A percentile compares a stretch with the other conserved stretches of the same genome.
Evolutionary conservation across 2,888 invertebrate species (phyloP).

Genomic region (Diadromus collaris): DNA sequence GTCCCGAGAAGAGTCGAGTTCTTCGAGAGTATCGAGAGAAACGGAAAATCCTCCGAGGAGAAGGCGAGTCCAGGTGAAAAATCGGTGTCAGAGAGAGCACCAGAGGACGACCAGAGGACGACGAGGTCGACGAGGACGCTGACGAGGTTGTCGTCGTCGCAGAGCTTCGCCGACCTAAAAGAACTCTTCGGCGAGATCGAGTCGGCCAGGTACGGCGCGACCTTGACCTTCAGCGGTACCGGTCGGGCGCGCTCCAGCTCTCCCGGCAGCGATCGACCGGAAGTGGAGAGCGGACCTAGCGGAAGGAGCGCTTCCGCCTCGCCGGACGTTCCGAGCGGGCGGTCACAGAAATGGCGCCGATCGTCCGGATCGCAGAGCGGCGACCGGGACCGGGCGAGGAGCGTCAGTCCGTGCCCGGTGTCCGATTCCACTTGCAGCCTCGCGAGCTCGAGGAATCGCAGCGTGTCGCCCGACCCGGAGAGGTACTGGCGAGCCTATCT

Average conservation of each 20-base stretch:
- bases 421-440: constrained; percentile 83
- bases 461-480: constrained; percentile 88
- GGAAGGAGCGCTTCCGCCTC: constrained; percentile 72
- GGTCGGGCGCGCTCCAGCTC: constrained; percentile 79
- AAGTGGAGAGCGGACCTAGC: constrained; percentile 68
- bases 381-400: constrained; percentile 75
- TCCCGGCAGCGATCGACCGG: constrained; percentile 76
- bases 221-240: constrained; percentile 78
- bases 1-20: constrained; percentile 89
- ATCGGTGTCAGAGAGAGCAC: constrained; percentile 71
- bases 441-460: constrained; percentile 87
- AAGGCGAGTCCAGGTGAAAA: constrained; percentile 10
- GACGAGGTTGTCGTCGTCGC: constrained; percentile 82
- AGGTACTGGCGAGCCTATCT: constrained; percentile 86
- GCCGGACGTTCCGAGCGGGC: constrained; percentile 75
- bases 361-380: constrained; percentile 68
- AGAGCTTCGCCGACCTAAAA: constrained; percentile 88
- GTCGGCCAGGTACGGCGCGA: constrained; percentile 82
- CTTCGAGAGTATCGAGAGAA: constrained; percentile 87
- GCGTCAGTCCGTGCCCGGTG: constrained; percentile 77
- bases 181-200: constrained; percentile 91
- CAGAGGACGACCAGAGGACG: constrained; percentile 58
- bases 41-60: constrained; percentile 79
- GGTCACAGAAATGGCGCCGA: constrained; percentile 62
- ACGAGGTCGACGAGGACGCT: constrained; percentile 61